phyloP scores from a whole-genome alignment of 2,888 invertebrate genomes.

The Eledone cirrhosa region DNA sequence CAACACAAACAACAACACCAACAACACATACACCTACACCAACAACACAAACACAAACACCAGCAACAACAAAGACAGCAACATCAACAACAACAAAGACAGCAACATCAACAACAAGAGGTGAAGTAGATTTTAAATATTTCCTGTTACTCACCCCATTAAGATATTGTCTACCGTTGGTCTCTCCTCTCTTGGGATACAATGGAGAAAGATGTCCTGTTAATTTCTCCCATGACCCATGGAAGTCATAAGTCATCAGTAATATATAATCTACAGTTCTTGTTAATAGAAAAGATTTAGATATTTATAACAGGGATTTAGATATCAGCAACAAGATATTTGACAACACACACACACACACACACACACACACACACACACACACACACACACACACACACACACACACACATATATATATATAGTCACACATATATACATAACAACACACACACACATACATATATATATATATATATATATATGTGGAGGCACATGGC shows the following conservation, averaged over 20 bases:
- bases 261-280: conserved; percentile 44
- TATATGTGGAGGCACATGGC: no score
- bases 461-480: not conserved
- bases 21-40: no score
- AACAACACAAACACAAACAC: no score
- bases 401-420: not conserved
- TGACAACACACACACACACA: not conserved
- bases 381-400: not conserved
- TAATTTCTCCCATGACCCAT: conserved; percentile 45
- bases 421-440: not conserved
- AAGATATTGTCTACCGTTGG: conserved; percentile 32
- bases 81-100: no score
- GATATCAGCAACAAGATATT: no score
- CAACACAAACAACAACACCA: no score
- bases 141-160: not conserved
- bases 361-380: not conserved
- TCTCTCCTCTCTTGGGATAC: conserved; percentile 36
- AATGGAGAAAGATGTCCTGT: conserved; percentile 47
- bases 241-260: conserved; percentile 47
- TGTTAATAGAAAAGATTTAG: not conserved
- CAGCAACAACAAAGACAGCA: no score
- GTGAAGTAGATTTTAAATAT: no score
- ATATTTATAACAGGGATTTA: no score
- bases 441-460: not conserved
- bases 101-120: no score